Evolutionary conservation across 2,797 vertebrate species (phyloP).

Genomic region (Lates japonicus): DNA sequence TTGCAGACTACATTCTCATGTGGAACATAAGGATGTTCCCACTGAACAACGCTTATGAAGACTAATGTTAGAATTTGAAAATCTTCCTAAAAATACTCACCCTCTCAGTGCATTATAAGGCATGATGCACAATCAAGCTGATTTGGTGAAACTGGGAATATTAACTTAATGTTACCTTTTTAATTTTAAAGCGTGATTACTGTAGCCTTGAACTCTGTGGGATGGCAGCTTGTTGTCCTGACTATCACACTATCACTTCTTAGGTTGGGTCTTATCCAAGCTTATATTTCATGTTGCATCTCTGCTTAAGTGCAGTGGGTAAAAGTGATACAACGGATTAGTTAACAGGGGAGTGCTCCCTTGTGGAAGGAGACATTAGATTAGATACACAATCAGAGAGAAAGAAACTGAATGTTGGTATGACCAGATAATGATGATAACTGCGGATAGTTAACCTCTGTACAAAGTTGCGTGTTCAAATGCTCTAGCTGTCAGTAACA

Average conservation of each 20-base stretch:
- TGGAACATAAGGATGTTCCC: neutral
- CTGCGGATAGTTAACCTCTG: neutral
- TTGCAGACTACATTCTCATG: slow-evolving; percentile 3
- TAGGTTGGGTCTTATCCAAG: slow-evolving; percentile 2
- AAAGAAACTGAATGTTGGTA: too few relatives aligned
- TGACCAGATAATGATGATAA: too few relatives aligned
- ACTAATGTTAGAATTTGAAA: neutral
- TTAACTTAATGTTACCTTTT: neutral
- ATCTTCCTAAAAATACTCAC: neutral
- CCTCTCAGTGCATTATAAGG: neutral
- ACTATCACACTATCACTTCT: slow-evolving; percentile 19
- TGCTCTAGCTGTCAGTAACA: neutral
- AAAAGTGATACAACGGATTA: slow-evolving; percentile 49
- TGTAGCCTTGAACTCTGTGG: slow-evolving; percentile 54
- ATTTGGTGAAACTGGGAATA: neutral
- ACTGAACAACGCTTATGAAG: neutral
- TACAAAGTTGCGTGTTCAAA: neutral
- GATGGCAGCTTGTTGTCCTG: slow-evolving; percentile 15
- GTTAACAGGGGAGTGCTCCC: neutral
- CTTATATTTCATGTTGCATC: slow-evolving; percentile 20
- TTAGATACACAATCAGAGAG: slow-evolving; percentile 14
- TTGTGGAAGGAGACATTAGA: slow-evolving; percentile 7
- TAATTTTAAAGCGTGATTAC: slow-evolving; percentile 19
- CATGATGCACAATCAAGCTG: neutral
- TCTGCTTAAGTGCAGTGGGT: slow-evolving; percentile 43